Evolutionary conservation across 53 echinoderm and acorn worm genomes (phyloP).

Genomic region (Patiria pectinifera): DNA sequence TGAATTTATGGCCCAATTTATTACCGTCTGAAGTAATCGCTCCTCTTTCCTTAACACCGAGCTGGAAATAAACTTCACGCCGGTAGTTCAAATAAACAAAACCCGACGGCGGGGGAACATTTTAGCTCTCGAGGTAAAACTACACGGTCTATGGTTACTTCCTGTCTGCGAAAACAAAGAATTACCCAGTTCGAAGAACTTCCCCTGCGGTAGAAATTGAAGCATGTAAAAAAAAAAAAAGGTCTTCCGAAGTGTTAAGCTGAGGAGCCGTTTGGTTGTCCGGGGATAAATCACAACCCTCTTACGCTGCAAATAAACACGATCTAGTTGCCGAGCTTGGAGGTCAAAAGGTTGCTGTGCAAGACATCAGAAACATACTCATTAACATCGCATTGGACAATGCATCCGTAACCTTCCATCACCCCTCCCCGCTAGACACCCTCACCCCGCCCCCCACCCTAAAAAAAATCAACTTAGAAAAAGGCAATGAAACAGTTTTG

Average conservation of each 20-base stretch:
- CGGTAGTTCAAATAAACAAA: slow-evolving; percentile 50
- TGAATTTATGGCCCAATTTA: slow-evolving; percentile 39
- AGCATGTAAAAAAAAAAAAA: background rate
- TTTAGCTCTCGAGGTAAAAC: background rate
- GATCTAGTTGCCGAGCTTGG: background rate
- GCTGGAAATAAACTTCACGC: slow-evolving; percentile 34
- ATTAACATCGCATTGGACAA: background rate
- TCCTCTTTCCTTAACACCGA: background rate
- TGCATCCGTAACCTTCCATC: background rate
- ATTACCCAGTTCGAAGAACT: background rate
- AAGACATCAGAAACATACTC: background rate
- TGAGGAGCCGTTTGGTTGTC: background rate
- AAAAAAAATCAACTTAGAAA: no score
- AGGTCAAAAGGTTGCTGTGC: background rate
- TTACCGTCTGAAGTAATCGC: background rate
- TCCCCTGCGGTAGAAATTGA: background rate
- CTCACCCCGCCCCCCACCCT: background rate
- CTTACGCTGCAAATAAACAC: background rate
- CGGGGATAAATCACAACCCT: background rate
- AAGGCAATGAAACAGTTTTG: no score
- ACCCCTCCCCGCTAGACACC: background rate
- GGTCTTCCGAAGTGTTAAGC: background rate
- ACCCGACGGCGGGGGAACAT: background rate
- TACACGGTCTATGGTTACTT: background rate
- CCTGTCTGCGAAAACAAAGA: background rate